Conservation (phyloP, 2,797 vertebrate genomes). For the Pangasius macronema region DNA sequence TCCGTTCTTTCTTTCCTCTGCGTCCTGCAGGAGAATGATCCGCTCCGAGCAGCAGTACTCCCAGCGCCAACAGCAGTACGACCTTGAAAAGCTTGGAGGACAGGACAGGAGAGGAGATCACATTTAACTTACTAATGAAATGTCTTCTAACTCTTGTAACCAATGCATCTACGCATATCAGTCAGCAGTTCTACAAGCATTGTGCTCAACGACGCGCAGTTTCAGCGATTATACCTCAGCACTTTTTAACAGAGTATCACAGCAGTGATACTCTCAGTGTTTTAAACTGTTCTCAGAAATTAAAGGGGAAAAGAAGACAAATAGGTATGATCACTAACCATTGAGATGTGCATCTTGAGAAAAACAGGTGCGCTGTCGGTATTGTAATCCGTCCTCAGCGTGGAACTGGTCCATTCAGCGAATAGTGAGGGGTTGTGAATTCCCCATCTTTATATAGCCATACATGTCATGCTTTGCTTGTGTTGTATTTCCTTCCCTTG, state of each 20-base stretch:
- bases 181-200: not conserved
- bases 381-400: not conserved
- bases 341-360: constrained; percentile 43
- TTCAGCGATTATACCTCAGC: not conserved
- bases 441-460: constrained; percentile 16
- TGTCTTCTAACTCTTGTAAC: not conserved
- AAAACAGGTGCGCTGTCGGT: not conserved
- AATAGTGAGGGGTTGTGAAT: not conserved
- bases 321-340: constrained; percentile 36
- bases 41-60: constrained; percentile 21
- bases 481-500: constrained; percentile 34
- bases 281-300: not conserved
- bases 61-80: constrained; percentile 59
- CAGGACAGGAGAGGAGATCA: constrained; percentile 1
- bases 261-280: not conserved
- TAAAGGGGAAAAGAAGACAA: not conserved
- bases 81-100: constrained; percentile 49
- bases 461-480: not conserved
- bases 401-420: not conserved
- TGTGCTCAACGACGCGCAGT: too few species aligned
- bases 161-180: not conserved
- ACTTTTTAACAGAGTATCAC: not conserved
- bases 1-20: constrained; percentile 43
- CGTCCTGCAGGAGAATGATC: not conserved
- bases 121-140: not conserved